These are phyloP conservation scores for Apis florea DNA, from an alignment of 1,140 invertebrate species.

Conservation along the genomic window DNA sequence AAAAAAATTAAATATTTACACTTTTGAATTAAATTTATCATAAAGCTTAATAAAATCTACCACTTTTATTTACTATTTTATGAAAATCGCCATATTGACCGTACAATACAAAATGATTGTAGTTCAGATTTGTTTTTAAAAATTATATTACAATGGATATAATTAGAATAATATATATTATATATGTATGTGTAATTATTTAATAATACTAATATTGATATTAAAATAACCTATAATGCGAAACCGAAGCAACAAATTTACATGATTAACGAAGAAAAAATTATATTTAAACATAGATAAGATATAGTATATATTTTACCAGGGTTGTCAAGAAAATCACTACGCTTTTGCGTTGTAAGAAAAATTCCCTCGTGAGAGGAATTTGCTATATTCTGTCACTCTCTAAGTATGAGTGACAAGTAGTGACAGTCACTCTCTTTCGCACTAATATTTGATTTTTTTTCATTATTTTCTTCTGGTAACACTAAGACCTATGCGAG, in stretches of 20 bases:
- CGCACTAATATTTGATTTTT: too few relatives aligned
- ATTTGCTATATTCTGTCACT: too few relatives aligned
- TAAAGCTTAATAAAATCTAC: not conserved
- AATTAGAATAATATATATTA: not conserved
- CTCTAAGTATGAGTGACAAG: too few relatives aligned
- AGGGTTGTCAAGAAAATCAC: too few relatives aligned
- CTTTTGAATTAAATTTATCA: not conserved
- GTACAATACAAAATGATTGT: not conserved
- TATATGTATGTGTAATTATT: not conserved
- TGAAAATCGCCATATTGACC: conserved; percentile 27
- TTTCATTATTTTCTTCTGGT: too few relatives aligned
- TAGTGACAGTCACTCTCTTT: too few relatives aligned
- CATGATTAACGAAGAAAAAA: not conserved
- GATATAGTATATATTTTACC: too few relatives aligned
- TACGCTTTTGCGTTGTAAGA: too few relatives aligned
- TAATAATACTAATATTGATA: not conserved
- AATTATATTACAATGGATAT: not conserved
- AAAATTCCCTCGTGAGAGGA: too few relatives aligned
- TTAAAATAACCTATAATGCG: not conserved
- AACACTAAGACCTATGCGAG: too few relatives aligned
- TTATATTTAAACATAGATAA: not conserved
- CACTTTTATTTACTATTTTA: conserved; percentile 23
- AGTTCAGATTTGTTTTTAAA: not conserved
- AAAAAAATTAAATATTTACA: not conserved
- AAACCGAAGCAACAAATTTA: not conserved